These are phyloP conservation scores for Drosophila ercepeae DNA, from an alignment of 1,140 invertebrate genomes.

Conservation along the genomic window DNA sequence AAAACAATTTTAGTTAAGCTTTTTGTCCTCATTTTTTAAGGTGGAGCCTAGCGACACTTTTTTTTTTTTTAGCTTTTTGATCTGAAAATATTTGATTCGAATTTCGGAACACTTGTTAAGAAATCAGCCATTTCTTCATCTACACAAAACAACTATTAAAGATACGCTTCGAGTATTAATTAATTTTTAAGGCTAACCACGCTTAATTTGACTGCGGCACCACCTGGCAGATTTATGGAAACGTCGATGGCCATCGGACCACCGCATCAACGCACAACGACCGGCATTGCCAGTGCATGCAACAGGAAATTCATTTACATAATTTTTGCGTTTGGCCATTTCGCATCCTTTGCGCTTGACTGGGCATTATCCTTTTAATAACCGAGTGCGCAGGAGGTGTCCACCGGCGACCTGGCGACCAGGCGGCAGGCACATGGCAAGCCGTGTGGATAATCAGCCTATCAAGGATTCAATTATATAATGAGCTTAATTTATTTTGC, in stretches of 20 bases:
- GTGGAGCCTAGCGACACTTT: constrained; percentile 62
- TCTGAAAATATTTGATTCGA: no score
- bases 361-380: constrained; percentile 78
- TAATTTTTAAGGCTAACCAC: constrained; percentile 34
- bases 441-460: constrained; percentile 81
- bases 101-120: no score
- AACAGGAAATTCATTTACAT: constrained; percentile 82
- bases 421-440: constrained; percentile 39
- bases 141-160: constrained; percentile 12
- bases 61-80: constrained; percentile 5
- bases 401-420: neutral
- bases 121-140: no score
- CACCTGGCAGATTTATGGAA: constrained; percentile 63
- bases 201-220: constrained; percentile 27
- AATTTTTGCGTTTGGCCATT: constrained; percentile 76
- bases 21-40: constrained; percentile 61
- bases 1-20: constrained; percentile 29
- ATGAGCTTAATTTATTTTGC: constrained; percentile 74
- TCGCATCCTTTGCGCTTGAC: constrained; percentile 75
- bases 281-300: constrained; percentile 26
- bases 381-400: constrained; percentile 33
- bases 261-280: constrained; percentile 1
- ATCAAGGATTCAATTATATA: constrained; percentile 57
- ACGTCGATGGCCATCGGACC: constrained; percentile 25
- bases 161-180: constrained; percentile 2